Percentiles rank a stretch among this genome's conserved stretches.
Conservation (phyloP, 2,888 invertebrate species). For the Nomada hirtipes region DNA sequence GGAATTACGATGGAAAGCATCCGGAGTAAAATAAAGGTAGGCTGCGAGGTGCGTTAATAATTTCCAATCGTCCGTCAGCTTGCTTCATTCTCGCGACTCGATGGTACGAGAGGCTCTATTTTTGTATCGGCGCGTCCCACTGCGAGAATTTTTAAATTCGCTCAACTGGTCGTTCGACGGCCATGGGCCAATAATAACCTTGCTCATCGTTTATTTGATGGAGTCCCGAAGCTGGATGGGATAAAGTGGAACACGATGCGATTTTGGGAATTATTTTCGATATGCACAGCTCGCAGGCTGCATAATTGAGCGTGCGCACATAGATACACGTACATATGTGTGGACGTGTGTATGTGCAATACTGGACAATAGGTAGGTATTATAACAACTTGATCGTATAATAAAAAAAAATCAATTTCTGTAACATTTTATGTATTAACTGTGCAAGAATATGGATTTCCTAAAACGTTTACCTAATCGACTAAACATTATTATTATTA, state of each 20-base stretch:
- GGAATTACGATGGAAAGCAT: constrained; percentile 1
- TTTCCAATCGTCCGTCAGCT: not conserved
- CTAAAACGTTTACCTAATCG: too few relatives aligned
- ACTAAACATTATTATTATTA: too few relatives aligned
- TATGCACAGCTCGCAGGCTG: not conserved
- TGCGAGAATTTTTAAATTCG: constrained; percentile 31
- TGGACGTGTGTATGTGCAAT: not conserved
- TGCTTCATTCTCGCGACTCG: not conserved
- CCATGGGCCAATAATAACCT: constrained; percentile 3
- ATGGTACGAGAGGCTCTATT: not conserved
- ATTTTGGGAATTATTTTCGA: constrained; percentile 29
- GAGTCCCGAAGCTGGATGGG: not conserved
- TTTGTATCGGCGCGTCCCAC: not conserved
- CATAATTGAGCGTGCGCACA: constrained; percentile 14
- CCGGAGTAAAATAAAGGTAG: not conserved
- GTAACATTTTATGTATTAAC: too few relatives aligned
- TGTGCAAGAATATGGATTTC: too few relatives aligned
- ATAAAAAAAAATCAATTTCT: too few relatives aligned
- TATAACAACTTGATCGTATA: too few relatives aligned
- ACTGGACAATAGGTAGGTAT: not conserved
- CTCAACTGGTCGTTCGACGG: constrained; percentile 17
- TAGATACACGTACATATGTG: not conserved
- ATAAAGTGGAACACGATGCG: not conserved
- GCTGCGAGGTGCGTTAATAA: not conserved
- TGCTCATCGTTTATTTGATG: constrained; percentile 21